Conservation (phyloP, 1,140 invertebrate genomes). For the Bemisia tabaci region DNA sequence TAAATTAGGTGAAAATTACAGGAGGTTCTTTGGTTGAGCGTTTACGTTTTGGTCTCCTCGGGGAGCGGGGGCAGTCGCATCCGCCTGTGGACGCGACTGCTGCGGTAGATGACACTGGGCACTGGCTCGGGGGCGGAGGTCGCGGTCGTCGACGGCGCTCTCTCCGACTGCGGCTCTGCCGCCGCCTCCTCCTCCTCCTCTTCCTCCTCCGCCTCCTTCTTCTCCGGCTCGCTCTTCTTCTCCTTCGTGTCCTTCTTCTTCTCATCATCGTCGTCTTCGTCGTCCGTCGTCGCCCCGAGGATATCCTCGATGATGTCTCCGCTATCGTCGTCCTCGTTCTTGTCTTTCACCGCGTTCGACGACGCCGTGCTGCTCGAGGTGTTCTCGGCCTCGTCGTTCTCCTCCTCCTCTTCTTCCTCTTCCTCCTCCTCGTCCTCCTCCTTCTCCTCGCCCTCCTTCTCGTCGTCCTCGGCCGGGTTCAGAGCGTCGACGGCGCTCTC, state of each 20-base stretch:
- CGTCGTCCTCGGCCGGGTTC: conserved; percentile 19
- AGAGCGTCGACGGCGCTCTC: conserved; percentile 22
- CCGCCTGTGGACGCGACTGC: conserved; percentile 17
- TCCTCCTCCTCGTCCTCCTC: neutral
- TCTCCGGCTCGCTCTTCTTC: conserved; percentile 8
- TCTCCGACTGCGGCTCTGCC: conserved; percentile 5
- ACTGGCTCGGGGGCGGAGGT: conserved; percentile 9
- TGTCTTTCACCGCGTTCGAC: neutral
- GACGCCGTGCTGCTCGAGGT: neutral
- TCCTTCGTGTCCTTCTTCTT: too few species aligned
- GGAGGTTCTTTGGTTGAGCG: too few species aligned
- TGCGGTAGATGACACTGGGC: too few species aligned
- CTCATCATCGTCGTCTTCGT: conserved; percentile 14
- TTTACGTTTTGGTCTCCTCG: too few species aligned
- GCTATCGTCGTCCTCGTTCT: conserved; percentile 5
- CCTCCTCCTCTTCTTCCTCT: neutral
- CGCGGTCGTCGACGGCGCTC: conserved; percentile 4
- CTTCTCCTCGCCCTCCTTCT: conserved; percentile 13
- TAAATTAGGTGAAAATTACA: too few species aligned
- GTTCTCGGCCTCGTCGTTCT: conserved; percentile 2
- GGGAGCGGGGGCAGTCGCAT: conserved; percentile 20
- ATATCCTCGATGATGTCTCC: conserved; percentile 6
- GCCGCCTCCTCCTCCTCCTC: conserved; percentile 7
- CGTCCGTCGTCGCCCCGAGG: conserved; percentile 6
- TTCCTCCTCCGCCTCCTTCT: too few species aligned